Evolutionary conservation across 2,113 vertebrate genomes (phyloP), one percentile per base, ranked within the genome.

Genomic region (Cacatua alba): DNA sequence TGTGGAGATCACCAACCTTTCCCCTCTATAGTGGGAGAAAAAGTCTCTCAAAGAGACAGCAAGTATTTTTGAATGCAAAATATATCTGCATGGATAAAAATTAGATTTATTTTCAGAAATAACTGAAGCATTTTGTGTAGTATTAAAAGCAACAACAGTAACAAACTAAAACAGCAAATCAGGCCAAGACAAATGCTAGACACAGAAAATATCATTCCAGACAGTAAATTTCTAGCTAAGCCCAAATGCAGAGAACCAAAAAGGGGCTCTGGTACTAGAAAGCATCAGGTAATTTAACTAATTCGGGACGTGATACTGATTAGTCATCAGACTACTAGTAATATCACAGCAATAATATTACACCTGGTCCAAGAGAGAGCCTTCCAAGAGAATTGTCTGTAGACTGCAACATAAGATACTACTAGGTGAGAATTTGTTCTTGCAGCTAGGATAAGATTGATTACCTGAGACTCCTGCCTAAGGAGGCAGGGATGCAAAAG

Each of bases 301-400:
- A 68, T 72, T 35, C 21, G 7, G 46, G 49, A 7, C 2, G 0
- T 1, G 2, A 57, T 11, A 16, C 8, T 64, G 59, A 25, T 4
- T 37, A 37, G 2, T 59, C 29, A 13, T 59, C 26, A 76, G 84
- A 84, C n/a, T 31, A 25, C 17, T n/a, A 23, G 24, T 53, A 29
- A 62, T 62, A 35, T 33, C 53, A 57, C 11, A 62, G 35, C 59
- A 62, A 37, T 37, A 46, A 37, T 35, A 23, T 10, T 18, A 41
- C 25, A 25, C 15, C 43, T 48, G 12, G 7, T 60, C 53, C 7
- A 31, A 46, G 35, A 69, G 26, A 0, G 1, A 76, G 17, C 43
- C 41, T 69, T 57, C 28, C 17, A 44, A 17, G 53, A 41, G 19
- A 9, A 28, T 17, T 25, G 44, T 31, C 51, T 49, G 28, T 19